These are phyloP conservation scores for Diadophis punctatus DNA, from an alignment of 2,113 vertebrate genomes.

Conservation along the genomic window DNA sequence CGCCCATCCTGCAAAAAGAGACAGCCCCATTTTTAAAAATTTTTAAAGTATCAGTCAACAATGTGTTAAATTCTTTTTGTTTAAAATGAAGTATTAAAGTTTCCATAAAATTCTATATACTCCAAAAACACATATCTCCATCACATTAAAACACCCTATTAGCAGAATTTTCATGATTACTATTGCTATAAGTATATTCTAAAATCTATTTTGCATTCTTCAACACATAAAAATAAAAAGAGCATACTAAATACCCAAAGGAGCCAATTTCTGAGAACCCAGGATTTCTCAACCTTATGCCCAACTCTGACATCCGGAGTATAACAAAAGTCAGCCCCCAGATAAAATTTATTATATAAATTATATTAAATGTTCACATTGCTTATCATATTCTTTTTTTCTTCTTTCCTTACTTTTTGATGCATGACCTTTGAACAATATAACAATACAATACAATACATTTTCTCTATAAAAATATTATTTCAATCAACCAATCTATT, in stretches of 20 bases:
- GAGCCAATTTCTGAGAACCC: background rate
- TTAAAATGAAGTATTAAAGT: background rate
- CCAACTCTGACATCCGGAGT: background rate
- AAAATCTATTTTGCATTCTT: background rate
- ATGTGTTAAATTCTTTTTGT: background rate
- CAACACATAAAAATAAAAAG: background rate
- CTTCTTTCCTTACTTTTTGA: background rate
- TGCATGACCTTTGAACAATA: background rate
- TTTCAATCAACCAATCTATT: background rate
- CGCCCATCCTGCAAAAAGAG: conserved; percentile 82
- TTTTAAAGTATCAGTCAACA: background rate
- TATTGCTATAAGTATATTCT: background rate
- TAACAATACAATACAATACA: background rate
- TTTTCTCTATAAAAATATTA: background rate
- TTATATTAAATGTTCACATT: background rate
- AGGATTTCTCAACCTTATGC: background rate
- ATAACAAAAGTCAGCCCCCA: background rate
- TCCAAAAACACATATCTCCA: background rate
- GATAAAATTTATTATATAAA: background rate
- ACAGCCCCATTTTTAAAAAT: background rate
- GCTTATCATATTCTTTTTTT: background rate
- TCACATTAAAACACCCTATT: background rate
- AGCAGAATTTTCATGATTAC: background rate
- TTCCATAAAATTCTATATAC: background rate
- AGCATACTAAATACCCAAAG: background rate